A percentile compares a stretch with the other conserved stretches of the same genome.
Conservation (phyloP, 2,113 vertebrate species). For the Lamprotornis superbus region DNA sequence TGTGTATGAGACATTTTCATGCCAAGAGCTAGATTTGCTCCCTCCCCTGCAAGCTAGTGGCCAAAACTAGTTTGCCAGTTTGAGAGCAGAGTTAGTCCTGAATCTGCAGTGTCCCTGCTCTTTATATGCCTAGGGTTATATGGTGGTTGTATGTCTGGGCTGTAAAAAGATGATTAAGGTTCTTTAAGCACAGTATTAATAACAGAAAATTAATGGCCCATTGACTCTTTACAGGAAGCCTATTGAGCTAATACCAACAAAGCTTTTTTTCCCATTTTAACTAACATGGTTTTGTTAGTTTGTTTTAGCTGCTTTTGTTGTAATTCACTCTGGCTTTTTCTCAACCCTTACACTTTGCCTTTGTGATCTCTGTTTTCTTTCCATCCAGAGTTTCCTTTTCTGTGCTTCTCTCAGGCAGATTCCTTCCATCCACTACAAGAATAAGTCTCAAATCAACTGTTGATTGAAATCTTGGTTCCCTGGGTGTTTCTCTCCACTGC, state of each 20-base stretch:
- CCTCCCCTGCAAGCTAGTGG: background rate
- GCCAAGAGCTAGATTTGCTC: background rate
- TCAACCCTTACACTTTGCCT: background rate
- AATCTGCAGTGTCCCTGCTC: background rate
- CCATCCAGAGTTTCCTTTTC: slow-evolving; percentile 28
- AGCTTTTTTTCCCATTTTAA: background rate
- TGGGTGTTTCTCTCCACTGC: background rate
- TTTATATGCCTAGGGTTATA: background rate
- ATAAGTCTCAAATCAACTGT: slow-evolving; percentile 30
- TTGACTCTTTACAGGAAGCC: background rate
- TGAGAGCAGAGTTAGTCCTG: background rate
- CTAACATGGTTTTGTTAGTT: background rate
- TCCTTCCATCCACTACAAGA: slow-evolving; percentile 46
- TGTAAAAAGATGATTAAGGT: background rate
- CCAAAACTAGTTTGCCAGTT: background rate
- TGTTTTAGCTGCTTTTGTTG: slow-evolving; percentile 8
- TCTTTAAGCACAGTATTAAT: background rate
- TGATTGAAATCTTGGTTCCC: slow-evolving; percentile 34
- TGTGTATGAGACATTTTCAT: background rate
- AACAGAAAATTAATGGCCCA: background rate
- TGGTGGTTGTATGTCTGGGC: background rate
- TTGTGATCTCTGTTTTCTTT: slow-evolving; percentile 34
- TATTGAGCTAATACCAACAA: slow-evolving; percentile 8
- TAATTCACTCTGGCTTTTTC: slow-evolving; percentile 5
- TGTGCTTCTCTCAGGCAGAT: background rate